Base-by-base conservation (phyloP, 1,140 invertebrate species). In the Macrostomum lignano region DNA sequence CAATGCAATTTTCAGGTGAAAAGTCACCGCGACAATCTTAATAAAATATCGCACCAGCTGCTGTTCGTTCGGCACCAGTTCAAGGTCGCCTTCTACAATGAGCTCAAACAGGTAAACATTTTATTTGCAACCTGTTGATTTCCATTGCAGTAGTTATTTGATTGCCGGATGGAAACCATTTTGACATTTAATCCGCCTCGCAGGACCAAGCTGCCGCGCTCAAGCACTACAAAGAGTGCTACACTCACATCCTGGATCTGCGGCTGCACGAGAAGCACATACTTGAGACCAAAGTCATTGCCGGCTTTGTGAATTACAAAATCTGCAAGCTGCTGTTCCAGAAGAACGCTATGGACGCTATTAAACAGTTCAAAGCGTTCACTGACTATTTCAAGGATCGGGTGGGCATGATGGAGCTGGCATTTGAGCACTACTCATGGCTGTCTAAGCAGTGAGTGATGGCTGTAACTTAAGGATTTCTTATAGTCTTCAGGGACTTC, bases 41-140 rank as follows among this genome's bases (percentile, higher is more conserved):
- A 11, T 20, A 37, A 13, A 24, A 21, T 36, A 15, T 5, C 19
- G 15, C 15, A 15, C 24, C 42, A 61, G 56, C 72, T 74, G 42
- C 60, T 93, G 13, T 79, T 78, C 64, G 77, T 94, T 3, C 61
- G 86, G 15, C 82, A 94, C 63, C 76, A 86, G 44, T 93, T 88
- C 48, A 96, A 96, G 62, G 71, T 91, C 48, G 88, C 72, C n/a
- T 91, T 86, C 60, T 68, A 84, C 25, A 75, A 76, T 56, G 86
- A 96, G 60, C 53, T 93, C 28, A 73, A 74, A 44, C 75, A 82
- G 47, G 84, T n/a, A n/a, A n/a, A n/a, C n/a, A n/a, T n/a, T 11
- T 21, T 22, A 4, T 20, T 11, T 44, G 30, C 25, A 34, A 26
- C 19, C 25, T 32, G 2, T 13, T 30, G 7, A 15, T 7, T 30